A percentile compares a stretch with the other conserved stretches of the same genome.
Evolutionary conservation across 2,113 vertebrate genomes (phyloP).

Genomic region (Zosterops pallidus): DNA sequence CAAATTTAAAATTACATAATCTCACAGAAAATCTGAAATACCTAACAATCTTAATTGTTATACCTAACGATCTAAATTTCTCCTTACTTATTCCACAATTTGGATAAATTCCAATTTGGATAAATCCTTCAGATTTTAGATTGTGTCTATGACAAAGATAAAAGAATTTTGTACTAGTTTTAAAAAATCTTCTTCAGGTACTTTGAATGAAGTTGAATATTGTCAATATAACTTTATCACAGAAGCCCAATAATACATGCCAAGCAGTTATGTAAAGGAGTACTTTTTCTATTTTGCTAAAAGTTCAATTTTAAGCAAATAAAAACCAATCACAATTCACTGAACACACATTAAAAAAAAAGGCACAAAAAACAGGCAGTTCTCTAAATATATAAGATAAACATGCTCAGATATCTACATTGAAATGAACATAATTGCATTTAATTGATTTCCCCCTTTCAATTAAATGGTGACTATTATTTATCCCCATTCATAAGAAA

Average conservation of each 20-base stretch:
- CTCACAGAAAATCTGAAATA: background rate
- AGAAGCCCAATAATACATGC: background rate
- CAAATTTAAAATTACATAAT: background rate
- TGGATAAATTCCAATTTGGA: background rate
- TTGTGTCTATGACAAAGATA: background rate
- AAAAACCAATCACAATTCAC: background rate
- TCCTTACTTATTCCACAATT: background rate
- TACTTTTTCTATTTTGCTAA: background rate
- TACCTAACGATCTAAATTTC: background rate
- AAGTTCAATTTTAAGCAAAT: background rate
- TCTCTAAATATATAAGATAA: background rate
- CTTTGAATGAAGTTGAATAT: background rate
- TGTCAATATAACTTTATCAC: background rate
- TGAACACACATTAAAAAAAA: background rate
- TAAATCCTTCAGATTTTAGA: background rate
- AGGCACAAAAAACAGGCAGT: background rate
- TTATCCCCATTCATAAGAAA: background rate
- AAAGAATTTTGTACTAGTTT: background rate
- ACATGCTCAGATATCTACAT: background rate
- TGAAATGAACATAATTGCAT: background rate
- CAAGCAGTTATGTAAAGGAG: background rate
- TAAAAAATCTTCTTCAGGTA: background rate
- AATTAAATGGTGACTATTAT: background rate
- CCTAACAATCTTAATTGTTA: background rate
- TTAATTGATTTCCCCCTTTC: background rate